Evolutionary conservation across 1,140 invertebrate genomes (phyloP), one percentile per base, ranked within the genome.

Genomic region (Lucilia cuprina): DNA sequence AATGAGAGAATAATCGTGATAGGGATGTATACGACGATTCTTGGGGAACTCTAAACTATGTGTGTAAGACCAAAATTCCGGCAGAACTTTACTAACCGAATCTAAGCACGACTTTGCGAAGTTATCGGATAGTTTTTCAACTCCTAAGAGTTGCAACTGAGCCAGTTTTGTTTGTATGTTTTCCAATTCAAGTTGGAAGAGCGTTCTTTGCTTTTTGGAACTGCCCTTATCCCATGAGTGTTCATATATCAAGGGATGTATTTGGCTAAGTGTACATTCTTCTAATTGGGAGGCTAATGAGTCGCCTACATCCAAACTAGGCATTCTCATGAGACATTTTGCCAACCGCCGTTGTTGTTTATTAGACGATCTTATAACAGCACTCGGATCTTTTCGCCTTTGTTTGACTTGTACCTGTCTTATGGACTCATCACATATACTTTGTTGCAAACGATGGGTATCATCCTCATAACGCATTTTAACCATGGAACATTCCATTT

Each of bases 101-200:
- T 19, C 65, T 14, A 89, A 65, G 35, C 87, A 82, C 8, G 83
- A 77, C 8, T 77, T 65, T 8, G 78, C 85, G 14, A 85, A 83
- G 25, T 41, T 82, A 7, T 14, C 25, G 65, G 83, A 60, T 7
- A 55, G 55, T 17, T 78, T 21, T 19, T 65, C 35, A 10, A 70
- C n/a, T n/a, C 85, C 83, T 13, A 85, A 70, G 9, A 83, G 60
- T n/a, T 88, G 85, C 19, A 90, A n/a, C 83, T 89, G 85, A 1
- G 88, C 86, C 30, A 88, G 80, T 3, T 83, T 35, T 0, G 88
- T 84, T 13, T 89, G 80, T 41, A 90, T 35, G 14, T 87, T 85
- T n/a, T 88, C 86, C 0, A 90, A 82, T 41, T 90, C 89, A 10
- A 85, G 9, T 60, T 90, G 85, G 41, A 90, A 87, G 0, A 87